A percentile compares a stretch with the other conserved stretches of the same genome.
Conservation (phyloP, 2,888 invertebrate genomes). For the Amorpha juglandis region DNA sequence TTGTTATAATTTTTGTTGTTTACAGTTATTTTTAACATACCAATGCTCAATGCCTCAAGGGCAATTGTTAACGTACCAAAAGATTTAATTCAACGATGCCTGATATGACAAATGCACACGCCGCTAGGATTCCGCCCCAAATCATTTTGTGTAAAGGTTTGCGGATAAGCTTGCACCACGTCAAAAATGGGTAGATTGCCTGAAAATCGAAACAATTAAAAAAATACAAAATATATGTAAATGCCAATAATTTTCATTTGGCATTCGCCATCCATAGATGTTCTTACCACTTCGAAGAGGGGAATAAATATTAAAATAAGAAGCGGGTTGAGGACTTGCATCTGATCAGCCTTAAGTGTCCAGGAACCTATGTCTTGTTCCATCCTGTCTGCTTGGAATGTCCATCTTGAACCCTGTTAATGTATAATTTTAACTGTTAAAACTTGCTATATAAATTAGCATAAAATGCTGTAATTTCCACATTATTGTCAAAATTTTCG, state of each 20-base stretch:
- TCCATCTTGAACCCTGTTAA: constrained; percentile 93
- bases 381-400: constrained; percentile 96
- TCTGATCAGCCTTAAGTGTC: constrained; percentile 95
- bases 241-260: neutral
- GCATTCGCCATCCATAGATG: too few species aligned
- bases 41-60: neutral
- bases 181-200: constrained; percentile 91
- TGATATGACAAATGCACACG: constrained; percentile 93
- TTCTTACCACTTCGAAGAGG: constrained; percentile 87
- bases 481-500: too few species aligned
- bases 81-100: constrained; percentile 91
- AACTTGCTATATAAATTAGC: too few species aligned
- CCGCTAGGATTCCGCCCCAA: constrained; percentile 93
- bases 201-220: constrained; percentile 40
- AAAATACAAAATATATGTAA: neutral
- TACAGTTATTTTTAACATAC: neutral
- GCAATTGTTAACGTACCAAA: constrained; percentile 79
- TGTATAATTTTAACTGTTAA: neutral
- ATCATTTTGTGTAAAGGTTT: constrained; percentile 95
- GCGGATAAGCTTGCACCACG: constrained; percentile 86
- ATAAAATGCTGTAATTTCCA: too few species aligned
- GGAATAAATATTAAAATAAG: constrained; percentile 94
- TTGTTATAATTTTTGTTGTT: neutral
- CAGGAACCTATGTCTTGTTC: constrained; percentile 90
- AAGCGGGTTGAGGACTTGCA: constrained; percentile 96